These are phyloP conservation scores for Drosophila miranda DNA, from an alignment of 1,140 invertebrate species.

Conservation along the genomic window DNA sequence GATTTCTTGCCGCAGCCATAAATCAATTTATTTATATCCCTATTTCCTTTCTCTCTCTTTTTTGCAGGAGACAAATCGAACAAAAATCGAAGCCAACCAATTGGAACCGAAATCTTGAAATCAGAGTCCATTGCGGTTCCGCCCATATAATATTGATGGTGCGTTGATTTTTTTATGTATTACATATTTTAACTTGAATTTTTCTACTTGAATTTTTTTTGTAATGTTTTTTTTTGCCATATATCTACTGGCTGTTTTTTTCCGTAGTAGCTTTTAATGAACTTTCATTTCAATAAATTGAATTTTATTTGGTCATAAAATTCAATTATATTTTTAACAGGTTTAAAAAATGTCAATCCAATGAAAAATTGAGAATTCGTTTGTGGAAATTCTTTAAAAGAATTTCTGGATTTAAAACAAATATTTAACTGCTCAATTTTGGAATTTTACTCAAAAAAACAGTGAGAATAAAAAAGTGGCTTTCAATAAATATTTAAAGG, in stretches of 20 bases:
- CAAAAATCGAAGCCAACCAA: conserved; percentile 28
- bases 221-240: too few species aligned
- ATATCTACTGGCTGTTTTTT: not conserved
- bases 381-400: too few species aligned
- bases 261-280: conserved; percentile 16
- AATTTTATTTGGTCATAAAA: conserved; percentile 24
- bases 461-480: too few species aligned
- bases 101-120: conserved; percentile 25
- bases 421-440: too few species aligned
- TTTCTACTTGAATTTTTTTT: too few species aligned
- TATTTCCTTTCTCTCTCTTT: conserved; percentile 13
- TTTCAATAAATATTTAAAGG: too few species aligned
- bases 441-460: too few species aligned
- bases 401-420: too few species aligned
- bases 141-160: conserved; percentile 46
- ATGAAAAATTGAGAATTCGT: not conserved
- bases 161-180: conserved; percentile 38
- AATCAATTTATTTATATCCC: conserved; percentile 50
- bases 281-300: conserved; percentile 20
- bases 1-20: conserved; percentile 28
- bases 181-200: conserved; percentile 1
- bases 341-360: conserved; percentile 12
- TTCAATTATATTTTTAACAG: conserved; percentile 35
- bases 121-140: conserved; percentile 28
- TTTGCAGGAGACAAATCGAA: conserved; percentile 32